Base-by-base conservation (phyloP, 2,113 vertebrate species). In the Lutjanus erythropterus region DNA sequence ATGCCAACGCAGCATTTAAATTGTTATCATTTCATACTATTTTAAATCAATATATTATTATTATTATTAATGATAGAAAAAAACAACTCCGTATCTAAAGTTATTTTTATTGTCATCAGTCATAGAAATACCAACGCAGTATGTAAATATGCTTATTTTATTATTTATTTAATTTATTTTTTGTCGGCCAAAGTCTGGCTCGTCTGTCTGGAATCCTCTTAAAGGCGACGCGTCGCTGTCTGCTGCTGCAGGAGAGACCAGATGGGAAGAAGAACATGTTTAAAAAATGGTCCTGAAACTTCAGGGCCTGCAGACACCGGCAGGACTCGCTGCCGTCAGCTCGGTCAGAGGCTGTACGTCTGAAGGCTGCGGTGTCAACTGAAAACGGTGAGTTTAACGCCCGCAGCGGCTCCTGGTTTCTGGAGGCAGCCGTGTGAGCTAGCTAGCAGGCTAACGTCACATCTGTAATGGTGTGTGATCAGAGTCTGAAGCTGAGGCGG, bases 181-280 rank as follows among this genome's bases (percentile, higher is more conserved):
- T 0, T 74, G 92, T 94, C 90, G 93, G 92, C 93, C 14, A 1
- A 93, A 88, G 78, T 92, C 92, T 90, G 86, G 75, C 86, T 81
- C 72, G 74, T 69, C 85, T 89, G 92, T 93, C 92, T 94, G 94
- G 89, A 66, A 67, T 47, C 71, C 29, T 37, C 4, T 95, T 94
- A 94, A 94, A 95, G 93, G 93, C 33, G 86, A 59, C 86, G 84
- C 56, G 76, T 76, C 85, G 41, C 78, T 75, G 91, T 92, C 86
- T 91, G 88, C 76, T 56, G 84, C 83, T 78, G 83, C 80, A 31
- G 59, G 16, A 29, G 53, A 33, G 60, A 31, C 53, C 77, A 12
- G 78, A 81, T 70, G 72, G 55, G 78, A 53, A 62, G 25, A 66
- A 59, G 23, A 64, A 64, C 68, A 21, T 62, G 66, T 55, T 0